These are phyloP conservation scores for Lacanobia wlatinum DNA, from an alignment of 2,888 invertebrate species.

Conservation along the genomic window DNA sequence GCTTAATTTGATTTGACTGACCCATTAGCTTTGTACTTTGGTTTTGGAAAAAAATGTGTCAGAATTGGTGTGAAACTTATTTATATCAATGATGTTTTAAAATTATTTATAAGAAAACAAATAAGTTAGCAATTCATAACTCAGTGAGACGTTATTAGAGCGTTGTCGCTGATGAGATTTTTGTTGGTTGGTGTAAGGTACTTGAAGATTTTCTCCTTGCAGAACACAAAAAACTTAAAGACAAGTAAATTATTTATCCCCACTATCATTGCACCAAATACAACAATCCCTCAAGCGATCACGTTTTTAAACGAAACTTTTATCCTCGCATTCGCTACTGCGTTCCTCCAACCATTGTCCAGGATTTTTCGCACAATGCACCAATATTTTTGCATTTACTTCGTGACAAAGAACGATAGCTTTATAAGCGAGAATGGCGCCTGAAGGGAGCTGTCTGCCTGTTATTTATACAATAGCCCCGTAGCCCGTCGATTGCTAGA, in stretches of 20 bases:
- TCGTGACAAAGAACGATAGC: conserved; percentile 48
- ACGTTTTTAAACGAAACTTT: conserved; percentile 45
- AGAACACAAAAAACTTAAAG: conserved; percentile 22
- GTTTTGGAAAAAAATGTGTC: conserved; percentile 5
- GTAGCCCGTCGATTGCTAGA: conserved; percentile 46
- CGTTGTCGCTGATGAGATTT: neutral
- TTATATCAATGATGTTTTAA: neutral
- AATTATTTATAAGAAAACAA: neutral
- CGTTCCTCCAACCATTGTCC: conserved; percentile 23
- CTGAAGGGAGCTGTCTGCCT: conserved; percentile 58
- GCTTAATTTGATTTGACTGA: conserved; percentile 52
- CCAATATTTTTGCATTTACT: conserved; percentile 56
- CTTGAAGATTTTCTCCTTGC: neutral
- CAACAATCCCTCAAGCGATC: conserved; percentile 45
- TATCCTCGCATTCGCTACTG: conserved; percentile 37
- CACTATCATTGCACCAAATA: conserved; percentile 20
- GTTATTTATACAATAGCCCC: conserved; percentile 65
- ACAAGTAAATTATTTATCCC: conserved; percentile 34
- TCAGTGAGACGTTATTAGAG: too few relatives aligned
- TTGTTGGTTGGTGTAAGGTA: neutral
- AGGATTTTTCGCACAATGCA: conserved; percentile 52
- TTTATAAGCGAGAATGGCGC: conserved; percentile 49
- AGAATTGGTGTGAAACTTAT: neutral
- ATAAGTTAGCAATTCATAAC: too few relatives aligned
- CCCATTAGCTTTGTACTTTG: conserved; percentile 19